Evolutionary conservation across 2,888 invertebrate genomes (phyloP), one percentile per base, ranked within the genome.

Genomic region (Ormia ochracea): DNA sequence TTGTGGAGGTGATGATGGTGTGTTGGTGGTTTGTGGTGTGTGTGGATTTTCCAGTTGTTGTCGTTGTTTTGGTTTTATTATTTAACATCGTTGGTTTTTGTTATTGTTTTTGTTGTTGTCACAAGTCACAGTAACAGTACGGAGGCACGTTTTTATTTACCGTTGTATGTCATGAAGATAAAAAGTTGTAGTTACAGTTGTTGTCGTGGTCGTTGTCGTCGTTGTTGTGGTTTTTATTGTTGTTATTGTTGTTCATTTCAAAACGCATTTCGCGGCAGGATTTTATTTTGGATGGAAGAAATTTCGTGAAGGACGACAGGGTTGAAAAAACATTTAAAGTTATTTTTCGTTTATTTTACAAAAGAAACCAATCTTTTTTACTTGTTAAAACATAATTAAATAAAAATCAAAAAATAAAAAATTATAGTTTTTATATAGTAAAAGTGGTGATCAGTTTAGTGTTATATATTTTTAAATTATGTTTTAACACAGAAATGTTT

Each of bases 301-400:
- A 84, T 69, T 82, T 58, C 78, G 83, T 85, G 76, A 70, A 70
- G 56, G 69, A 70, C 63, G 70, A 63, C 69, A 70, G 76, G 69
- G 69, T 69, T 76, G 81, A 81, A 82, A 52, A 83, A 77, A 82
- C 84, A 85, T 82, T 84, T 70, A 81, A 77, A 59, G 65, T 79
- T 73, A 66, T 45, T 66, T 65, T 78, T 68, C 73, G 33, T 21
- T 73, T 69, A 73, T 54, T 82, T 76, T 72, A 66, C 70, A 68
- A 80, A 56, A 72, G 75, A 73, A 61, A 66, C 75, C 69, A 81
- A 69, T 78, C 74, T 72, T 72, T 79, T 77, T 70, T 61, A 48
- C 31, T 36, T 73, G 58, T 69, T 69, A 76, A 63, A 63, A 76
- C 50, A 80, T 65, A 73, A 80, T 50, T 36, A 33, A 23, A 17